Conservation (phyloP, 2,797 vertebrate genomes). For the Naso thynnoides region DNA sequence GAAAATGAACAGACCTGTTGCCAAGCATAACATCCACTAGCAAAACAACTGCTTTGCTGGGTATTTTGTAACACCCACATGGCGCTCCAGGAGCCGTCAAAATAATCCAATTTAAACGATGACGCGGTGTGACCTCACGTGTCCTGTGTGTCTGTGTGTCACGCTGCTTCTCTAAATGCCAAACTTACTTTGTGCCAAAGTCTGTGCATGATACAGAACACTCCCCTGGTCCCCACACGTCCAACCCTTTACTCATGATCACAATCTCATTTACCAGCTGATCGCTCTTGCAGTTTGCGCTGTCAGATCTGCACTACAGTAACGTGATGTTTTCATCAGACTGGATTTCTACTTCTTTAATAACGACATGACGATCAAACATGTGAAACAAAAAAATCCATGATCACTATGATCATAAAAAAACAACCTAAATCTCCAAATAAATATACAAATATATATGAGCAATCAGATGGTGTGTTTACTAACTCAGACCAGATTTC, state of each 20-base stretch:
- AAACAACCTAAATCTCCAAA: background rate
- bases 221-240: conserved; percentile 25
- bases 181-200: conserved; percentile 27
- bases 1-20: background rate
- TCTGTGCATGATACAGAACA: conserved; percentile 1
- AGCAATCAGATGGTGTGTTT: background rate
- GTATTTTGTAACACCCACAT: conserved; percentile 34
- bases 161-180: conserved; percentile 31
- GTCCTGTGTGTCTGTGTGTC: background rate
- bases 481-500: background rate
- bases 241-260: conserved; percentile 26
- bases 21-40: conserved; percentile 2
- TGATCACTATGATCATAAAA: background rate
- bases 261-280: conserved; percentile 27
- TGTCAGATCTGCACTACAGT: background rate
- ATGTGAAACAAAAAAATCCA: background rate
- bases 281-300: conserved; percentile 6
- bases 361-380: background rate
- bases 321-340: conserved; percentile 18
- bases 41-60: conserved; percentile 1
- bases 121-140: conserved; percentile 41
- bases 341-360: background rate
- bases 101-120: conserved; percentile 64
- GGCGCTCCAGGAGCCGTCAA: conserved; percentile 26
- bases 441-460: background rate